Percentiles rank a stretch among this genome's conserved stretches.
These are phyloP conservation scores for Gastrophysa polygoni DNA, from an alignment of 2,888 invertebrate species.

Conservation along the genomic window DNA sequence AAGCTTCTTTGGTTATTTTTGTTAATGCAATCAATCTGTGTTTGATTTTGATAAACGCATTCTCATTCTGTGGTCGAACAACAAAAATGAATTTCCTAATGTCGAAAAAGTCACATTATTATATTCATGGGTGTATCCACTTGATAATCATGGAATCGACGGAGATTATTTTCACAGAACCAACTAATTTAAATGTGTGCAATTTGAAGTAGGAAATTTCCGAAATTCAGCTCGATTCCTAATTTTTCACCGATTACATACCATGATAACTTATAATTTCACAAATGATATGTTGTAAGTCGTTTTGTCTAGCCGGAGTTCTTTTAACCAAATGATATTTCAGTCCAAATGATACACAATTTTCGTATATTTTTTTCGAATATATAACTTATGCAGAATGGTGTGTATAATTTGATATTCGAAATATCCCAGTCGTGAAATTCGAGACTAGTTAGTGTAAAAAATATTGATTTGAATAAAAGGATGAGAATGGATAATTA, in stretches of 20 bases:
- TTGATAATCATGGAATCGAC: no score
- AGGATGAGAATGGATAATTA: background rate
- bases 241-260: constrained; percentile 21
- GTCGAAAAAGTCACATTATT: no score
- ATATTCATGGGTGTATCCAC: no score
- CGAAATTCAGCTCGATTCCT: constrained; percentile 11
- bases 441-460: constrained; percentile 4
- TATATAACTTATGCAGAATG: constrained; percentile 10
- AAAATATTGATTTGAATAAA: constrained; percentile 1
- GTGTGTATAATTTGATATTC: constrained; percentile 13
- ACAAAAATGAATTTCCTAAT: no score
- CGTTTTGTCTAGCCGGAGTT: constrained; percentile 14
- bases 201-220: background rate
- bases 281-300: constrained; percentile 15
- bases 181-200: constrained; percentile 14
- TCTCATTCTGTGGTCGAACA: no score
- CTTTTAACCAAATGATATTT: constrained; percentile 14
- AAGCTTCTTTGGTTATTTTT: no score
- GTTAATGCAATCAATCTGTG: no score
- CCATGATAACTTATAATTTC: constrained; percentile 8
- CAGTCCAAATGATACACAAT: constrained; percentile 17
- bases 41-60: no score
- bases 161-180: no score
- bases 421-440: constrained; percentile 10
- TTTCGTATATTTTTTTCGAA: constrained; percentile 17